Percentiles rank a stretch among this genome's conserved stretches.
Conservation (phyloP, 2,888 invertebrate genomes). For the Branchinecta sandiegonensis region DNA sequence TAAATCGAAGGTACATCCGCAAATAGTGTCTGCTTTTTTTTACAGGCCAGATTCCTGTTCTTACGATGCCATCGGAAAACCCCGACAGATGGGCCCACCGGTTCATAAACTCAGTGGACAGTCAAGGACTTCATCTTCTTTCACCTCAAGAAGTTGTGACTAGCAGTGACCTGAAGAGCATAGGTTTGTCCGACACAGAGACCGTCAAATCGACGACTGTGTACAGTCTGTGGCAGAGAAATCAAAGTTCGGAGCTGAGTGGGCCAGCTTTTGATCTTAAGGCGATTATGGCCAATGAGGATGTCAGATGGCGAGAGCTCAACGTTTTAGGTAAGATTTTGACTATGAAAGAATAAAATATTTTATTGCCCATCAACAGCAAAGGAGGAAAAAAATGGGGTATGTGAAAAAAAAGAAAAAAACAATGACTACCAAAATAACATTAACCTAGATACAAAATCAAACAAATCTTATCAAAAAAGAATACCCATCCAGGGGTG, state of each 20-base stretch:
- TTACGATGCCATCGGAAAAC: not conserved
- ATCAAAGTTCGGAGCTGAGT: not conserved
- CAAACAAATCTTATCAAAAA: too few species aligned
- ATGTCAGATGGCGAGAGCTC: not conserved
- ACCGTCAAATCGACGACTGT: not conserved
- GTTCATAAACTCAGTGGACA: not conserved
- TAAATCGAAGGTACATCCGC: too few species aligned
- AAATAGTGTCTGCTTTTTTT: not conserved
- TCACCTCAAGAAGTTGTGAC: not conserved
- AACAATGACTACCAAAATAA: too few species aligned
- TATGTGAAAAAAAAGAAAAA: too few species aligned
- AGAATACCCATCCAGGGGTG: too few species aligned
- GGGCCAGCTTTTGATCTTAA: not conserved
- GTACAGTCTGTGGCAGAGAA: not conserved
- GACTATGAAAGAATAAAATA: too few species aligned
- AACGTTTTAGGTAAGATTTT: not conserved
- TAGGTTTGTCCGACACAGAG: not conserved
- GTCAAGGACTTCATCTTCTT: not conserved
- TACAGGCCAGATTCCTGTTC: conserved; percentile 1
- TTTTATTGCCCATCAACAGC: too few species aligned
- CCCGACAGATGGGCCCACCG: not conserved
- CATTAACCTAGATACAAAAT: too few species aligned
- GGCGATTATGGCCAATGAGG: not conserved
- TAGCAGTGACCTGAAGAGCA: not conserved
- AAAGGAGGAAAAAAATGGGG: too few species aligned